Conservation (phyloP, 2,888 invertebrate genomes). For the Tortrix viridana region DNA sequence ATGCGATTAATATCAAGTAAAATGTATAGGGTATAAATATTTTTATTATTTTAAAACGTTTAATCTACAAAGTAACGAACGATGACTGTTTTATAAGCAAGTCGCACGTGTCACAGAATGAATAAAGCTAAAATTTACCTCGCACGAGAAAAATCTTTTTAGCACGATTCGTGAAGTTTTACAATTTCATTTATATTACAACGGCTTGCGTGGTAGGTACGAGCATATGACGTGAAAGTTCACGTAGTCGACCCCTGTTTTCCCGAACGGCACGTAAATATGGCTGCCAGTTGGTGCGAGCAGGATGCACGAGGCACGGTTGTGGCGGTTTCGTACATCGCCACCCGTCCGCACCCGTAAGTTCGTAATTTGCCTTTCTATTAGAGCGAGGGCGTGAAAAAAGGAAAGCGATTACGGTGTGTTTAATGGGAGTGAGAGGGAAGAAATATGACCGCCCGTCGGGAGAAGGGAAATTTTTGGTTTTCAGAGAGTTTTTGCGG, state of each 20-base stretch:
- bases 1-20: too few relatives aligned
- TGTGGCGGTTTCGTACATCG: slow-evolving; percentile 81
- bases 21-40: too few relatives aligned
- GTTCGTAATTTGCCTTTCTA: slow-evolving; percentile 85
- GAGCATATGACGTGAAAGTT: slow-evolving; percentile 78
- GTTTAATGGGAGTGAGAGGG: slow-evolving; percentile 84
- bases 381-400: slow-evolving; percentile 85
- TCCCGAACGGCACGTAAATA: slow-evolving; percentile 67
- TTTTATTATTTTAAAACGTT: too few relatives aligned
- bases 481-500: slow-evolving; percentile 82
- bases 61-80: too few relatives aligned
- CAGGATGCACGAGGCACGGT: slow-evolving; percentile 67
- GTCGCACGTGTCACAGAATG: background rate
- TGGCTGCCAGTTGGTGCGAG: slow-evolving; percentile 62
- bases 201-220: slow-evolving; percentile 53
- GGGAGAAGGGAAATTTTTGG: slow-evolving; percentile 82
- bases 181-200: slow-evolving; percentile 28
- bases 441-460: slow-evolving; percentile 82
- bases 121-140: background rate
- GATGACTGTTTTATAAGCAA: background rate
- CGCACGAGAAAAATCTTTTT: background rate
- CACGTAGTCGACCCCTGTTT: slow-evolving; percentile 76
- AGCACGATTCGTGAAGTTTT: slow-evolving; percentile 18
- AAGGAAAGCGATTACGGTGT: slow-evolving; percentile 84
- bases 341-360: slow-evolving; percentile 84